Evolutionary conservation across 2,797 vertebrate species (phyloP).

Genomic region (Tokudaia muenninki): DNA sequence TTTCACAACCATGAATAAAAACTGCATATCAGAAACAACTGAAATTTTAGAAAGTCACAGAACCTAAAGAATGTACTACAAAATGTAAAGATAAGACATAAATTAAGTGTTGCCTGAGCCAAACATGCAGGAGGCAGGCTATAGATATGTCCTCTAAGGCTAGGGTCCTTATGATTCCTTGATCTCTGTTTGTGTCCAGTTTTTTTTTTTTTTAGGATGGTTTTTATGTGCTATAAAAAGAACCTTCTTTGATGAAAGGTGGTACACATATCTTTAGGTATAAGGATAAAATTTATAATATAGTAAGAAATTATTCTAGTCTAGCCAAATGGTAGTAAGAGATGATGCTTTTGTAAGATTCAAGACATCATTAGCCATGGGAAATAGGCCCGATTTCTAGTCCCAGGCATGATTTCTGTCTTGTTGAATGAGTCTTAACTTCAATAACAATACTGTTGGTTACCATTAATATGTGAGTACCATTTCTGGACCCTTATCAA

Average conservation of each 20-base stretch:
- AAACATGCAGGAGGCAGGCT: neutral
- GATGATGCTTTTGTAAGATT: neutral
- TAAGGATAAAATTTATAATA: neutral
- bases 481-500: neutral
- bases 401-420: no score
- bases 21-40: no score
- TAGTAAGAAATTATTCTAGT: neutral
- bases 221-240: neutral
- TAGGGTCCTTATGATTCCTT: neutral
- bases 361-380: neutral
- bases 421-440: no score
- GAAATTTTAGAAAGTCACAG: no score
- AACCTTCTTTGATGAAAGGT: neutral
- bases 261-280: neutral
- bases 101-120: neutral
- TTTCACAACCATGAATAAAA: no score
- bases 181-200: no score
- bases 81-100: no score
- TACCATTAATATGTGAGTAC: neutral
- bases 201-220: neutral
- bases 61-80: no score
- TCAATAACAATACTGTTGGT: neutral
- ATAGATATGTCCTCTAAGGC: neutral
- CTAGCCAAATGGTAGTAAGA: neutral
- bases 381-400: neutral